A percentile compares a stretch with the other conserved stretches of the same genome.
Conservation (phyloP, 2,113 vertebrate genomes). For the Hippolais icterina region DNA sequence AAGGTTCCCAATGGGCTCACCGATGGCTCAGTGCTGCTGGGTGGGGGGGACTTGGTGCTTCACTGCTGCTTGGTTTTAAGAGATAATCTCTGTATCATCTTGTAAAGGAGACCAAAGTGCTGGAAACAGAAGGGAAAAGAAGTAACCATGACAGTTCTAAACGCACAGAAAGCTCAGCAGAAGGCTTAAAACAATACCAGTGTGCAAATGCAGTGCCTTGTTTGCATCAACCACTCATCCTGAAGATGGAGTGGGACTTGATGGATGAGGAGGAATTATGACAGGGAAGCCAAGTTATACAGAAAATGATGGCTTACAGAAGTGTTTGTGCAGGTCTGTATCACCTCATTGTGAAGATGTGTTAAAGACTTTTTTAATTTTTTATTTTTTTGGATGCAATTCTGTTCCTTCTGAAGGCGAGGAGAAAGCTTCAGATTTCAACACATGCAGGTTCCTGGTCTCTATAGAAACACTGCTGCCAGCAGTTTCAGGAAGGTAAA, state of each 20-base stretch:
- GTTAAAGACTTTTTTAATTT: not conserved
- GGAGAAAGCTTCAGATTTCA: not conserved
- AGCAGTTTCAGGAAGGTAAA: not conserved
- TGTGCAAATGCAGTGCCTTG: not conserved
- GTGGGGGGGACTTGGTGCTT: not conserved
- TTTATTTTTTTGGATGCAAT: not conserved
- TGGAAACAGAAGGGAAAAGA: conserved; percentile 40
- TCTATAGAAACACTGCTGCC: not conserved
- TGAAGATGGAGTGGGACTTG: not conserved
- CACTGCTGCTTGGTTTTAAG: conserved; percentile 88
- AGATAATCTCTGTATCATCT: conserved; percentile 83
- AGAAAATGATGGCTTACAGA: not conserved
- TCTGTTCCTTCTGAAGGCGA: not conserved
- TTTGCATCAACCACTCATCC: not conserved
- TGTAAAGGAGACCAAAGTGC: conserved; percentile 92
- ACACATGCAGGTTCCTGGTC: not conserved
- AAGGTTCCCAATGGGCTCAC: conserved; percentile 23
- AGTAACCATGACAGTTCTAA: not conserved
- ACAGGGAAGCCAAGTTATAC: not conserved
- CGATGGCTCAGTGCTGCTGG: conserved; percentile 41
- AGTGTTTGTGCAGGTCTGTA: not conserved
- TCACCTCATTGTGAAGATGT: not conserved
- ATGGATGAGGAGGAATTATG: not conserved
- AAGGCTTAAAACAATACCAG: not conserved
- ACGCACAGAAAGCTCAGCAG: not conserved